Base-by-base conservation (phyloP, 2,888 invertebrate species). In the Scaptomyza flava region DNA sequence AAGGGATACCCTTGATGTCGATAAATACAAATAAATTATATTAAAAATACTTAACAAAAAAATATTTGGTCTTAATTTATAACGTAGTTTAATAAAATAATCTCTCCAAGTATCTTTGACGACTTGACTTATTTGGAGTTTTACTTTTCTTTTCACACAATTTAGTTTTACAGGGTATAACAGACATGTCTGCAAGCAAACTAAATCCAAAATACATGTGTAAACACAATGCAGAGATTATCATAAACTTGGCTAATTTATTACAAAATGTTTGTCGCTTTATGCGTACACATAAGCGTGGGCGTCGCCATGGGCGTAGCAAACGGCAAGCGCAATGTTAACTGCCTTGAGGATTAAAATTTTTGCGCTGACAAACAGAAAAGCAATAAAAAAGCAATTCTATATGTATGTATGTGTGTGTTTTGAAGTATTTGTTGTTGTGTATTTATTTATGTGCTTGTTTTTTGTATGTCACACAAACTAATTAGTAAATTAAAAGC, bases 171-270 rank as follows among this genome's bases (percentile, higher is more conserved):
- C 14, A 23, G 50, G 34, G 27, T 31, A 50, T 41, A 0, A 8
- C 9, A 17, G 17, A 41, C 17, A 3, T 31, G 2, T 11, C 6
- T 6, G 11, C 6, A 34, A 17, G 30, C 36, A 66, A 80, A 81
- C 78, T 83, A 75, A 80, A 81, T 81, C 81, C 68, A 51, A 78
- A 76, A 71, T 69, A 83, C 81, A 81, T 76, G 72, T 71, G 80
- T 82, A 80, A 80, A 80, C 82, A 81, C 72, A 70, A 74, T 67
- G 72, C 17, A 41, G 54, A 77, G 81, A 72, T 81, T 81, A 81
- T 69, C 81, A 77, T 84, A 74, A 79, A 79, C 65, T 76, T 77
- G 67, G 58, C 60, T 68, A 81, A 83, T 83, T 79, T 81, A 84
- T 83, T 76, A 70, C 69, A 45, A 52, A 74, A 73, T 67, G 67